Conservation (phyloP, 2,797 vertebrate species). For the Prunella strophiata region DNA sequence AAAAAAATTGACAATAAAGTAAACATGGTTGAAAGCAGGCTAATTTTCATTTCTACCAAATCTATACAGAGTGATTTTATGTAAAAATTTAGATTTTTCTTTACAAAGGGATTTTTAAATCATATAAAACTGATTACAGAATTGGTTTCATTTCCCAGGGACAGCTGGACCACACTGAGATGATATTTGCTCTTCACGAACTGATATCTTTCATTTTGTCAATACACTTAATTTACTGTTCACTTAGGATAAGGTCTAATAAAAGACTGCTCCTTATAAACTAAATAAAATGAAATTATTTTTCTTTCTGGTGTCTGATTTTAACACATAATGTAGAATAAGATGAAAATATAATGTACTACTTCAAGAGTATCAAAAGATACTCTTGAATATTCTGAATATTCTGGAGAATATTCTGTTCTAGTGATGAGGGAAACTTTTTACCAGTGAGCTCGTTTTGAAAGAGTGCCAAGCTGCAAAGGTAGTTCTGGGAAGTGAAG, state of each 20-base stretch:
- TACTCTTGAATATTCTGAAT: background rate
- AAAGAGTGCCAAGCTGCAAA: background rate
- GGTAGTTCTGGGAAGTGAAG: background rate
- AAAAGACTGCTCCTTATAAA: background rate
- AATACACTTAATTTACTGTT: background rate
- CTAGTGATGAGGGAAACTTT: background rate
- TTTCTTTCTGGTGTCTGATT: background rate
- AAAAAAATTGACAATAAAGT: conserved; percentile 55
- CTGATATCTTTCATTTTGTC: background rate
- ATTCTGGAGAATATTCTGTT: background rate
- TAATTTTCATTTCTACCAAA: conserved; percentile 45
- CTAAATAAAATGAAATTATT: background rate
- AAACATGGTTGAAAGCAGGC: conserved; percentile 51
- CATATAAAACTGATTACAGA: conserved; percentile 14
- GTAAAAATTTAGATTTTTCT: conserved; percentile 21
- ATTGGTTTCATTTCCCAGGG: conserved; percentile 8
- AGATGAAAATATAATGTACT: background rate
- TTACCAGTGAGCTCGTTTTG: background rate
- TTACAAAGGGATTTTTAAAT: background rate
- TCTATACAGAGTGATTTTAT: background rate
- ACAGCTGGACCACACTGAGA: conserved; percentile 11
- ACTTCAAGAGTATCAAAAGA: background rate
- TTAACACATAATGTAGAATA: background rate
- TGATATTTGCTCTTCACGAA: background rate
- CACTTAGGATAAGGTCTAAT: background rate